phyloP scores from a whole-genome alignment of 2,113 vertebrate species.

The Tenrec ecaudatus region DNA sequence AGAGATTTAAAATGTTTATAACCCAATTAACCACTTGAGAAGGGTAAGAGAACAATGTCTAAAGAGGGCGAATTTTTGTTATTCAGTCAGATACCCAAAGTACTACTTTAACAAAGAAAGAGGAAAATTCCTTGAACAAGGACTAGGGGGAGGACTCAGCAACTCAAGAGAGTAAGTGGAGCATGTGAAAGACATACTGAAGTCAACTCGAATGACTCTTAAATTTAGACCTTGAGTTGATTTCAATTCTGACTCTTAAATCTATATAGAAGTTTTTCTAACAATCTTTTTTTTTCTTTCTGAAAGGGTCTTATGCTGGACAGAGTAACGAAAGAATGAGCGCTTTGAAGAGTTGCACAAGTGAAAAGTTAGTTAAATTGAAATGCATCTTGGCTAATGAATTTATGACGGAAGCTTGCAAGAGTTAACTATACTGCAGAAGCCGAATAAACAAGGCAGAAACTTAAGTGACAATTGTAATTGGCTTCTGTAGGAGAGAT shows the following conservation, averaged over 20 bases:
- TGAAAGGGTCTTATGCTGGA: neutral
- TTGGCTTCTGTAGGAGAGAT: slow-evolving; percentile 41
- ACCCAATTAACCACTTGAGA: neutral
- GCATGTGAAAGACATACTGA: neutral
- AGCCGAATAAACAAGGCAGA: slow-evolving; percentile 14
- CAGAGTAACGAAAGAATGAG: neutral
- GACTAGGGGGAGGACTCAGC: neutral
- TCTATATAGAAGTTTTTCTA: neutral
- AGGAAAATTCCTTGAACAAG: neutral
- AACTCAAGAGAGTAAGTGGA: neutral
- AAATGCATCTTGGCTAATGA: slow-evolving; percentile 14
- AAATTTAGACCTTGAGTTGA: neutral
- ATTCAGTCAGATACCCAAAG: neutral
- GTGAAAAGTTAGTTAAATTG: slow-evolving; percentile 53
- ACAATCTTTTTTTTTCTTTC: neutral
- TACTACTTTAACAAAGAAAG: too few species aligned
- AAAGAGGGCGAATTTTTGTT: neutral
- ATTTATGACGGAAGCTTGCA: neutral
- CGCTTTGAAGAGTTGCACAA: slow-evolving; percentile 8
- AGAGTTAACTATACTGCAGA: slow-evolving; percentile 42
- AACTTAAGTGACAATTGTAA: slow-evolving; percentile 58
- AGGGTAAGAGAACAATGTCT: neutral
- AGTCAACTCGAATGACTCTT: neutral
- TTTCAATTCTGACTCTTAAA: neutral
- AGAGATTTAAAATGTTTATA: neutral